Base-by-base conservation (phyloP, 2,113 vertebrate genomes). In the Platichthys flesus region DNA sequence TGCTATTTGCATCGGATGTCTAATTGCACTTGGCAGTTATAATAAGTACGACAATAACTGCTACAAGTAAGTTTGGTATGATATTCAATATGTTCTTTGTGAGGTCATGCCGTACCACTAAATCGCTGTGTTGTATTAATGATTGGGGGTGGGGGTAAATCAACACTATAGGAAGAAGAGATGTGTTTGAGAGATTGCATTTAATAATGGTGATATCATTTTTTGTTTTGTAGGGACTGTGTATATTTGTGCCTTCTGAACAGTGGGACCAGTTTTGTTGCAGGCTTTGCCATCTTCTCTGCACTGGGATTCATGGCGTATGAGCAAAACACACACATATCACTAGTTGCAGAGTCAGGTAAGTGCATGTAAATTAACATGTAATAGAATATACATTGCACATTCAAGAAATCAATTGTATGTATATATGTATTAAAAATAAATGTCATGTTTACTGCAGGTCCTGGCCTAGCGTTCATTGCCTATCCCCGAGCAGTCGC, bases 211-310 rank as follows among this genome's bases (percentile, higher is more conserved):
- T 55, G 7, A 15, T 57, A 16, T 57, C 7, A 26, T 28, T 2
- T 26, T 57, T 67, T 31, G 1, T 75, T 8, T 81, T 88, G 69
- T 79, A 99, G 97, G 91, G 97, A 98, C 88, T 96, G 96, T 93
- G 75, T 97, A 14, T 94, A 96, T 79, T 94, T 99, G 64, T 98
- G 97, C 93, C 94, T 96, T 76, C 87, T 99, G 85, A 98, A 99
- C 89, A 98, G 97, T 49, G 94, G 93, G 60, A 99, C 97, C 76
- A 99, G 97, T 86, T 98, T 99, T 49, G 76, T 96, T 45, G 96
- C 97, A 9, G 97, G 97, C 10, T 98, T 99, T 92, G 97, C 97
- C 71, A 97, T 98, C 75, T 98, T 99, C 92, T 97, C 97, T 26
- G 96, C 94, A 60, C 92, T 98, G 80, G 94, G 95, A 71, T 98